Base-by-base conservation (phyloP, 2,113 vertebrate species). In the Nematolebias whitei region DNA sequence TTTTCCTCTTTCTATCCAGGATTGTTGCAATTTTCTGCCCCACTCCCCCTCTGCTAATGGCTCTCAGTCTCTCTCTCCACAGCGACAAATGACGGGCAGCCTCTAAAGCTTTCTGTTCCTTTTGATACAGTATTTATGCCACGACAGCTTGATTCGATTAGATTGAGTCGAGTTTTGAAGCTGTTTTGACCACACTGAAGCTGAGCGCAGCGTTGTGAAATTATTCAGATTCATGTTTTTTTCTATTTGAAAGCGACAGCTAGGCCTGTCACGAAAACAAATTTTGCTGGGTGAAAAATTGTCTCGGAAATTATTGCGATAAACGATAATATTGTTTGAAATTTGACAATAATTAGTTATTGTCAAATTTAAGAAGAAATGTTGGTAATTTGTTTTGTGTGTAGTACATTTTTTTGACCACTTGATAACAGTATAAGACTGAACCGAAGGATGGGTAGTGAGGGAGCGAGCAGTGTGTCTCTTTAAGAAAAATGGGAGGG, bases 61-160 rank as follows among this genome's bases (percentile, higher is more conserved):
- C 78, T 92, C 89, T 92, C 87, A 81, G 86, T 91, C 87, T 90
- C 85, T 93, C 89, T 92, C 86, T 92, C 87, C 90, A 91, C 93
- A 93, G 93, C 79, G 83, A 84, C 88, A 91, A 86, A 82, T 83
- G 84, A 87, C 72, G 88, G 90, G 87, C 83, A 84, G 24, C 88
- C 91, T 87, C 68, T 90, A 89, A 88, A 90, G 86, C 80, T 87
- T 85, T 92, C 84, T 89, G 81, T 92, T 88, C 85, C 82, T 79
- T 89, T 89, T 85, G 61, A 87, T 85, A 83, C 63, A 56, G 74
- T 85, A 82, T 84, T 76, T 78, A 71, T 69, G 78, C 40, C 49
- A 54, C 65, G 64, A 70, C 29, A 78, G 74, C 84, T 20, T 85
- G 85, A 75, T 76, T 78, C 82, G 78, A 84, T 63, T 49, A 41